A percentile compares a stretch with the other conserved stretches of the same genome.
Evolutionary conservation across 1,140 invertebrate species (phyloP).

Genomic region (Cecropterus lyciades): DNA sequence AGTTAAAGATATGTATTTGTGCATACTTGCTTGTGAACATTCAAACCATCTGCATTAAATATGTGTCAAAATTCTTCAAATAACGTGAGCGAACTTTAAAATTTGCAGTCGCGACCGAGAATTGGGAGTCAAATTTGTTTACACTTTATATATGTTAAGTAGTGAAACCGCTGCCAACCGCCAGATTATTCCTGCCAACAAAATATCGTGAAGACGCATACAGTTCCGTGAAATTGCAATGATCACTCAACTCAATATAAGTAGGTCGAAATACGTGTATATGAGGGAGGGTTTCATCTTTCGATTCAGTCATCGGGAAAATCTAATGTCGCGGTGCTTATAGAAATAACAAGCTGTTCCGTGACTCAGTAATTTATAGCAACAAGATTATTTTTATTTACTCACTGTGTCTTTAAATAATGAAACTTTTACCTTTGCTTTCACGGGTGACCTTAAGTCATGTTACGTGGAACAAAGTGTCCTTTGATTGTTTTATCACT

Average conservation of each 20-base stretch:
- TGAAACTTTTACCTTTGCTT: too few species aligned
- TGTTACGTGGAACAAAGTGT: too few species aligned
- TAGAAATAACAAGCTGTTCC: too few species aligned
- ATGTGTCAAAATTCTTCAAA: not conserved
- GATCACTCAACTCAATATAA: conserved; percentile 14
- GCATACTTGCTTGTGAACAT: too few species aligned
- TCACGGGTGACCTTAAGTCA: too few species aligned
- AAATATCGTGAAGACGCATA: conserved; percentile 29
- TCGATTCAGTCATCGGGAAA: not conserved
- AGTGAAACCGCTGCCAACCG: conserved; percentile 15
- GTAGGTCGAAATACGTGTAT: conserved; percentile 9
- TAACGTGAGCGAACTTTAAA: not conserved
- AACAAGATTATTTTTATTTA: too few species aligned
- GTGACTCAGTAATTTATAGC: too few species aligned
- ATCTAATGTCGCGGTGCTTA: too few species aligned
- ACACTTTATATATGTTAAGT: conserved; percentile 31
- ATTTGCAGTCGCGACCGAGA: conserved; percentile 4
- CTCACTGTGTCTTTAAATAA: too few species aligned
- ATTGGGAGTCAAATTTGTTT: conserved; percentile 29
- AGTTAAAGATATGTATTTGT: too few species aligned
- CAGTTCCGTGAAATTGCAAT: conserved; percentile 19
- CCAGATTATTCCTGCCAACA: conserved; percentile 19
- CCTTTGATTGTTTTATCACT: too few species aligned
- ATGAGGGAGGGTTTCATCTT: conserved; percentile 2
- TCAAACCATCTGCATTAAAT: too few species aligned